Conservation (phyloP, 2,113 vertebrate species). For the Brachionichthys hirsutus region DNA sequence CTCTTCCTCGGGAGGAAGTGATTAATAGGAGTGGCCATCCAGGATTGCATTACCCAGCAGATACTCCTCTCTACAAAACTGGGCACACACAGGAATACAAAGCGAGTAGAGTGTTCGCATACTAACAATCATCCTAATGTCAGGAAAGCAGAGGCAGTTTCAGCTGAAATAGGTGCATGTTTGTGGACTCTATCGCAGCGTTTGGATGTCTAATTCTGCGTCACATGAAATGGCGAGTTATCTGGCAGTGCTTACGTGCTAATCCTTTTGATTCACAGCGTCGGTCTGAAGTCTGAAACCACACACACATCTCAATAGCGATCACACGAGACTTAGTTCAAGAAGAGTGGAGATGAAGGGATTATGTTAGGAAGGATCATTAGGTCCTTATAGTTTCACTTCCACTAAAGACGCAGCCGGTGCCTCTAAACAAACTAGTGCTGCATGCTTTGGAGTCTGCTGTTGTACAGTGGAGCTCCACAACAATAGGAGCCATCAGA, state of each 20-base stretch:
- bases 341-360: slow-evolving; percentile 52
- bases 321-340: slow-evolving; percentile 53
- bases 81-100: slow-evolving; percentile 52
- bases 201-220: slow-evolving; percentile 24
- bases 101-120: slow-evolving; percentile 30
- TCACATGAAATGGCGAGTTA: slow-evolving; percentile 22
- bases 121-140: slow-evolving; percentile 28
- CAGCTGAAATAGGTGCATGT: not conserved
- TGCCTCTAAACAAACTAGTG: slow-evolving; percentile 26
- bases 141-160: slow-evolving; percentile 1
- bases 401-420: slow-evolving; percentile 41
- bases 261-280: slow-evolving; percentile 51
- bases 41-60: slow-evolving; percentile 58
- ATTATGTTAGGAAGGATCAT: slow-evolving; percentile 56
- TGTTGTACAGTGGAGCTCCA: slow-evolving; percentile 18
- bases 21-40: slow-evolving; percentile 65
- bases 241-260: slow-evolving; percentile 36
- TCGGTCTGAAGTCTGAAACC: slow-evolving; percentile 50
- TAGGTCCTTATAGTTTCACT: slow-evolving; percentile 59
- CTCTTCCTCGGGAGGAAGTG: slow-evolving; percentile 65
- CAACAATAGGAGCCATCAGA: slow-evolving; percentile 47
- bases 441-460: slow-evolving; percentile 29
- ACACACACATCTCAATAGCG: slow-evolving; percentile 40
- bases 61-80: slow-evolving; percentile 31
- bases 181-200: not conserved